These are phyloP conservation scores for Agrilus biguttatus DNA, from an alignment of 2,888 invertebrate species.

Conservation along the genomic window DNA sequence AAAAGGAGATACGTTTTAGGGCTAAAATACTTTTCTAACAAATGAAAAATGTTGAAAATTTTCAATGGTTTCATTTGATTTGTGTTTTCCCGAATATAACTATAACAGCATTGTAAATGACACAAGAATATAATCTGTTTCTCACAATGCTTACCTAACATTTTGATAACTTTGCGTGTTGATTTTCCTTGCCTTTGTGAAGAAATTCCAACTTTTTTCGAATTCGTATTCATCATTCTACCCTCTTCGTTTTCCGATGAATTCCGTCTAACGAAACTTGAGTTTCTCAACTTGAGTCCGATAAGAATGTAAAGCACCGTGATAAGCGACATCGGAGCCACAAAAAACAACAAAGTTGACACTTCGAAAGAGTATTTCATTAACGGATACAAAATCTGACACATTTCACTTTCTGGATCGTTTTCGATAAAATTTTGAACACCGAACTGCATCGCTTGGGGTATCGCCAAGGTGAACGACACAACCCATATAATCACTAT, in stretches of 20 bases:
- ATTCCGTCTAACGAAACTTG: constrained; percentile 36
- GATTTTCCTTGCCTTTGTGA: constrained; percentile 14
- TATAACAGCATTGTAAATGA: too few species aligned
- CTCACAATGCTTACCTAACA: constrained; percentile 52
- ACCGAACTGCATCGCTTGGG: constrained; percentile 46
- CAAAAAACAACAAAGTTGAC: constrained; percentile 70
- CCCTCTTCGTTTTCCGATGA: constrained; percentile 4
- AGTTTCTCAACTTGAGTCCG: constrained; percentile 54
- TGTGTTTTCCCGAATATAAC: too few species aligned
- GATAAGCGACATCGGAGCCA: constrained; percentile 76
- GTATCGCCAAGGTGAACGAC: constrained; percentile 57
- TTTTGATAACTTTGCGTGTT: constrained; percentile 51
- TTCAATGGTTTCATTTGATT: too few species aligned
- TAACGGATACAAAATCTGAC: constrained; percentile 37
- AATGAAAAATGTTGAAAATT: too few species aligned
- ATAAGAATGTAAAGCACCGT: constrained; percentile 67
- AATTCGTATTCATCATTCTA: neutral
- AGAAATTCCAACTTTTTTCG: neutral
- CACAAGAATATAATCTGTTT: too few species aligned
- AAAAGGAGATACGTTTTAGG: too few species aligned
- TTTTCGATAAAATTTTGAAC: constrained; percentile 27
- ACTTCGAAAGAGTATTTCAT: constrained; percentile 62
- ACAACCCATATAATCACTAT: constrained; percentile 70
- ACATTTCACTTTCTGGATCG: constrained; percentile 25
- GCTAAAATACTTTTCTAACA: too few species aligned